These are phyloP conservation scores for Rhorus exstirpatorius DNA, from an alignment of 2,888 invertebrate species.

Conservation along the genomic window DNA sequence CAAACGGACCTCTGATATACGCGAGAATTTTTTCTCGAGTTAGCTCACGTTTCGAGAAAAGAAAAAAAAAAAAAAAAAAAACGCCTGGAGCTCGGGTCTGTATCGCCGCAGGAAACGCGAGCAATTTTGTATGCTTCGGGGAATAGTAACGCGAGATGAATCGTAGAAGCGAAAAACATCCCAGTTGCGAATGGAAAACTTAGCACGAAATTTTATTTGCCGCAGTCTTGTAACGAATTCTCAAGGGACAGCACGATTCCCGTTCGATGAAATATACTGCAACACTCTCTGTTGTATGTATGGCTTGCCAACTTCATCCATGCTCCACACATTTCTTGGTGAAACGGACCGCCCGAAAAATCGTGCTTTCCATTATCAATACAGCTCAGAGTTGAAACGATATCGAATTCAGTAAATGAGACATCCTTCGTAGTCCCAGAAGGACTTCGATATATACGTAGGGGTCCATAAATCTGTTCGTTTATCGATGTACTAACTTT, in stretches of 20 bases:
- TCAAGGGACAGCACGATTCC: slow-evolving; percentile 36
- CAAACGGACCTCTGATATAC: too few species aligned
- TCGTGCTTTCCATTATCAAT: slow-evolving; percentile 11
- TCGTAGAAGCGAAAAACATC: slow-evolving; percentile 12
- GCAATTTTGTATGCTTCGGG: slow-evolving; percentile 31
- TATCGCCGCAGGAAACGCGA: too few species aligned
- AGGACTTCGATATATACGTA: background rate
- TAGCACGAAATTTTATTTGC: slow-evolving; percentile 45
- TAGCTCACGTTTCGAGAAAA: too few species aligned
- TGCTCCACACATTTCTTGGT: background rate
- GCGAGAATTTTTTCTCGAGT: too few species aligned
- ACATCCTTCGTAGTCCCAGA: slow-evolving; percentile 14
- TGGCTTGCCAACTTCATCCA: background rate
- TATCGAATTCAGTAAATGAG: background rate
- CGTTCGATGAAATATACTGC: slow-evolving; percentile 12
- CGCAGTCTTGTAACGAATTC: slow-evolving; percentile 33
- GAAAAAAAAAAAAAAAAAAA: too few species aligned
- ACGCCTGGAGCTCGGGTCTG: too few species aligned
- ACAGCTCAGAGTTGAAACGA: background rate
- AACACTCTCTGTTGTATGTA: background rate
- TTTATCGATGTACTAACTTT: background rate
- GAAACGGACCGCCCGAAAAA: background rate
- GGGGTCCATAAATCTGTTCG: slow-evolving; percentile 39
- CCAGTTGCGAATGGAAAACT: slow-evolving; percentile 13
- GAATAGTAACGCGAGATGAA: slow-evolving; percentile 29